Evolutionary conservation across 2,888 invertebrate species (phyloP).

Genomic region (Meteorus colon): DNA sequence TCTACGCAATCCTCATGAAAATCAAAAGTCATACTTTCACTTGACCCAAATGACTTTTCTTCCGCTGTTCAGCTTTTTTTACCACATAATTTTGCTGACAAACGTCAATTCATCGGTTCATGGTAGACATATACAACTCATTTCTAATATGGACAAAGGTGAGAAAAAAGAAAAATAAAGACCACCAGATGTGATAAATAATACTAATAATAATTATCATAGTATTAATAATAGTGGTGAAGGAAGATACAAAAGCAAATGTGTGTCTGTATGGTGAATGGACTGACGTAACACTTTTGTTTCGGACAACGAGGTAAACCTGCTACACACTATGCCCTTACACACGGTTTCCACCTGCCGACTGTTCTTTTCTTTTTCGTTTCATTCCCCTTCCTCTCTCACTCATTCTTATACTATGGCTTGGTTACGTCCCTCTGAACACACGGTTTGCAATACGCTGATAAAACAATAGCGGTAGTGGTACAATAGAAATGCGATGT

Average conservation of each 20-base stretch:
- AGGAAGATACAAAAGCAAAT: constrained; percentile 26
- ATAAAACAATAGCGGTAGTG: constrained; percentile 63
- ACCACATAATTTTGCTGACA: neutral
- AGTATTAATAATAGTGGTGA: neutral
- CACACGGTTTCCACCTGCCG: constrained; percentile 34
- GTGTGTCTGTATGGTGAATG: constrained; percentile 38
- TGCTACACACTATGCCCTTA: constrained; percentile 4
- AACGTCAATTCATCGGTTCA: neutral
- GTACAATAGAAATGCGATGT: constrained; percentile 63
- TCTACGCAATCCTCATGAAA: neutral
- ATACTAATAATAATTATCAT: neutral
- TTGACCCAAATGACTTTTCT: neutral
- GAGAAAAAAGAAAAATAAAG: neutral
- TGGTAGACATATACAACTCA: neutral
- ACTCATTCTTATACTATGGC: neutral
- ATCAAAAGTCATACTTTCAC: constrained; percentile 3
- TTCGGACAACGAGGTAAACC: constrained; percentile 38
- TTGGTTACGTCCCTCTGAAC: constrained; percentile 10
- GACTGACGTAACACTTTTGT: constrained; percentile 63
- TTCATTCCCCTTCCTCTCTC: constrained; percentile 29
- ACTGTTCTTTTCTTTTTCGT: constrained; percentile 30
- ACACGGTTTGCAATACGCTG: constrained; percentile 56
- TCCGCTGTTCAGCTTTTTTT: neutral
- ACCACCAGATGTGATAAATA: no score
- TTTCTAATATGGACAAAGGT: constrained; percentile 15